These are phyloP conservation scores for Agrilus mali DNA, from an alignment of 2,888 invertebrate genomes.

Conservation along the genomic window DNA sequence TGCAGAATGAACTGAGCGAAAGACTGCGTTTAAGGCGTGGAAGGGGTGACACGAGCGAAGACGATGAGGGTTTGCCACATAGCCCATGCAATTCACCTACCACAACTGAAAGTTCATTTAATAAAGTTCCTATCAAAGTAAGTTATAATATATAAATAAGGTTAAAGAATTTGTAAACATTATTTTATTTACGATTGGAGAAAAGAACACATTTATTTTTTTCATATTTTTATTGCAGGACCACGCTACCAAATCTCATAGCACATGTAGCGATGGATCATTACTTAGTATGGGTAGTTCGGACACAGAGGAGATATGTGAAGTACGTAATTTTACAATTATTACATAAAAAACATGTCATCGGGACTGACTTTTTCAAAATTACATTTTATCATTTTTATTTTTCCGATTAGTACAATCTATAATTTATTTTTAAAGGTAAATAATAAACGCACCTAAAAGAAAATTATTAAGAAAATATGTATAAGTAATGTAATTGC, in stretches of 20 bases:
- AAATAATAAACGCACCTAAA: too few species aligned
- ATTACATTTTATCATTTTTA: too few species aligned
- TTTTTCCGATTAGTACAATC: too few species aligned
- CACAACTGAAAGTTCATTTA: conserved; percentile 35
- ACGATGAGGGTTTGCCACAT: conserved; percentile 61
- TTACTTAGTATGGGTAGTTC: conserved; percentile 71
- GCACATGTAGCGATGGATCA: conserved; percentile 60
- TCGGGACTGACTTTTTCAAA: too few species aligned
- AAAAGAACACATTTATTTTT: too few species aligned
- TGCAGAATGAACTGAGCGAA: conserved; percentile 63
- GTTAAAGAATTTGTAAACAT: too few species aligned
- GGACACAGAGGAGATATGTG: conserved; percentile 53
- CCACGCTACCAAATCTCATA: conserved; percentile 34
- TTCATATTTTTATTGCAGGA: conserved; percentile 27
- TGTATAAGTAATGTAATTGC: too few species aligned
- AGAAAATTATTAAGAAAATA: too few species aligned
- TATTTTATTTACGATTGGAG: too few species aligned
- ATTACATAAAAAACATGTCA: too few species aligned
- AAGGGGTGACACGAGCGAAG: conserved; percentile 56
- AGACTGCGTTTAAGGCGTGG: conserved; percentile 53
- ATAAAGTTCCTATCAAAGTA: conserved; percentile 34
- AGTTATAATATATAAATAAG: too few species aligned
- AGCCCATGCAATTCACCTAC: conserved; percentile 59
- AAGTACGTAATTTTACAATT: background rate
- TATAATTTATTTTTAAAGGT: too few species aligned